Evolutionary conservation across 2,113 vertebrate genomes (phyloP), one percentile per base, ranked within the genome.

Genomic region (Crotophaga sulcirostris): DNA sequence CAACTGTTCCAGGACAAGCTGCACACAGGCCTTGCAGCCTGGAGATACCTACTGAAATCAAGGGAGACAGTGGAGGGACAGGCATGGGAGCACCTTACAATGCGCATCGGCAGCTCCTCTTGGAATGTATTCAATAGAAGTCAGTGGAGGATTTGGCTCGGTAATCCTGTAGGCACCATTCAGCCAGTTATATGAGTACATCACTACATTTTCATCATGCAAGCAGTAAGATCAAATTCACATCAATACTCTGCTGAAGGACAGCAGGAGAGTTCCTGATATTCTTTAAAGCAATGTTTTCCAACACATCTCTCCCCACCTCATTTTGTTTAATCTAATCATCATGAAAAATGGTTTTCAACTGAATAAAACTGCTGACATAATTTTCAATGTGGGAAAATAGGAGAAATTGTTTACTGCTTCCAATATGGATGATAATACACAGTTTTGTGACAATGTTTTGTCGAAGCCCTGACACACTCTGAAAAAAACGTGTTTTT

Each of bases 311-410:
- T 92, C 81, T 67, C 67, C 74, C 51, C 58, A 84, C 6, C 66
- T 80, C 76, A 74, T 74, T 92, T 89, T 94, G 36, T 84, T 93
- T 93, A 95, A 93, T 73, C 78, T 93, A 91, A 89, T 94, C 90
- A 91, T 84, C 49, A 92, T 96, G 93, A 94, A 90, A 82, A 91
- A 95, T 94, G 54, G 55, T 59, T 93, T 96, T 95, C 87, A 83
- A 93, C 70, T 84, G 91, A 97, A 94, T 83, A 94, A 87, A 90
- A 94, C n/a, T 85, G 84, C 75, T 84, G 84, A 84, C 84, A 76
- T 54, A 40, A 4, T 73, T 89, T 92, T 86, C 73, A 58, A 49
- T n/a, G 0, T 77, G 85, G n/a, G 42, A 47, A 84, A 92, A 76
- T 28, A 79, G 66, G 40, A 87, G 36, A 44, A 80, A 90, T 40